Evolutionary conservation across 2,888 invertebrate genomes (phyloP).

Genomic region (Exephanes ischioxanthus): DNA sequence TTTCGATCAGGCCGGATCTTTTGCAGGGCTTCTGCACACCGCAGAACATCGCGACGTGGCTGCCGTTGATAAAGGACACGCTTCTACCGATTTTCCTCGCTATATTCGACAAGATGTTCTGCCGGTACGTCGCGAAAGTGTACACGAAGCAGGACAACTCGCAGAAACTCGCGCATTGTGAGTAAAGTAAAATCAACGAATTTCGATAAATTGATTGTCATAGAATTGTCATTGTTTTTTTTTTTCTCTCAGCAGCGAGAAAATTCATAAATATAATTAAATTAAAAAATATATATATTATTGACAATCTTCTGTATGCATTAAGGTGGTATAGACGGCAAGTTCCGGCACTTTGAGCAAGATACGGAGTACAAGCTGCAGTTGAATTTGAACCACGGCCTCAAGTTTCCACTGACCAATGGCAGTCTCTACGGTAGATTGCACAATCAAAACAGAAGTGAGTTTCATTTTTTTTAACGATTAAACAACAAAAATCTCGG

Average conservation of each 20-base stretch:
- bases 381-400: constrained; percentile 85
- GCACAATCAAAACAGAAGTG: constrained; percentile 84
- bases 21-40: constrained; percentile 86
- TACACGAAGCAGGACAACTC: constrained; percentile 84
- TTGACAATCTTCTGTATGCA: constrained; percentile 65
- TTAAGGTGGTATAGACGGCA: constrained; percentile 87
- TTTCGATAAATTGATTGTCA: background rate
- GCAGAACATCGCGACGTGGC: constrained; percentile 86
- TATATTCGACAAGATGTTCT: constrained; percentile 87
- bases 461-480: constrained; percentile 30
- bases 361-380: constrained; percentile 83
- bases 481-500: too few relatives aligned
- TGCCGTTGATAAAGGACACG: constrained; percentile 87
- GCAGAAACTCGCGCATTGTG: constrained; percentile 80
- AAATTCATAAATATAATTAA: background rate
- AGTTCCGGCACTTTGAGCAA: constrained; percentile 86
- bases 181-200: constrained; percentile 38
- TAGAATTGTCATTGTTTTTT: background rate
- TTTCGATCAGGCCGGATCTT: constrained; percentile 86
- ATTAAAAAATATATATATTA: background rate
- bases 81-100: constrained; percentile 87
- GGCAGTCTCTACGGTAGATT: constrained; percentile 87
- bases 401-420: constrained; percentile 87
- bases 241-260: background rate
- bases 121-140: constrained; percentile 86